phyloP scores from a whole-genome alignment of 2,888 invertebrate species.

The Athrips mouffetella region DNA sequence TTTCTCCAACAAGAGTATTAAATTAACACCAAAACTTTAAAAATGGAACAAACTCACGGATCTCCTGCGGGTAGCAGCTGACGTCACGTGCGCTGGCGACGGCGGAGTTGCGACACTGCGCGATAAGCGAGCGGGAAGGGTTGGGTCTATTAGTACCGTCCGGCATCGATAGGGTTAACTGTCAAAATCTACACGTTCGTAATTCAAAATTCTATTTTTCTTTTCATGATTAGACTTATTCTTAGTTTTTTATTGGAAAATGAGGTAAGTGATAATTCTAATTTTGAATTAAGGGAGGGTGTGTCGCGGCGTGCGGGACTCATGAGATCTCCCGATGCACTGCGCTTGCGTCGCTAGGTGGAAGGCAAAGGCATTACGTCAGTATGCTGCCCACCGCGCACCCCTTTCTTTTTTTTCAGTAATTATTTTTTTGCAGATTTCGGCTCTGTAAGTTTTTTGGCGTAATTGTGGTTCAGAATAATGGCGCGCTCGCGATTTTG shows the following conservation, averaged over 20 bases:
- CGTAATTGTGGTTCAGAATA: conserved; percentile 16
- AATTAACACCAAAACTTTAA: conserved; percentile 13
- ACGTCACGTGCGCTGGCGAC: conserved; percentile 55
- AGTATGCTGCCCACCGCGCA: conserved; percentile 41
- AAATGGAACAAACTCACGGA: conserved; percentile 47
- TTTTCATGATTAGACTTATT: too few species aligned
- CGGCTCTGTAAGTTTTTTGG: conserved; percentile 45
- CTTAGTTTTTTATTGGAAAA: too few species aligned
- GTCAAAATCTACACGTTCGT: too few species aligned
- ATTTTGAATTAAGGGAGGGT: conserved; percentile 14
- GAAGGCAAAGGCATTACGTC: conserved; percentile 60
- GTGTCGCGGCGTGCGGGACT: conserved; percentile 55
- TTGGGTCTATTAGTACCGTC: too few species aligned
- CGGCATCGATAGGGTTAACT: too few species aligned
- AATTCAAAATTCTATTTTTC: too few species aligned
- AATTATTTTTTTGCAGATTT: conserved; percentile 73
- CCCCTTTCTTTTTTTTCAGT: conserved; percentile 73
- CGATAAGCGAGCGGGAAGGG: background rate
- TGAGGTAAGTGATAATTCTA: background rate
- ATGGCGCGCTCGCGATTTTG: conserved; percentile 1
- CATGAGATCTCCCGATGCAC: conserved; percentile 61
- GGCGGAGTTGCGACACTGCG: conserved; percentile 7
- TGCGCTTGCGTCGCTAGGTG: conserved; percentile 43
- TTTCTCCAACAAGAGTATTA: conserved; percentile 9
- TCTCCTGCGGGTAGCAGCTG: conserved; percentile 51